phyloP scores from a whole-genome alignment of 2,797 vertebrate species.

The Chelon labrosus region DNA sequence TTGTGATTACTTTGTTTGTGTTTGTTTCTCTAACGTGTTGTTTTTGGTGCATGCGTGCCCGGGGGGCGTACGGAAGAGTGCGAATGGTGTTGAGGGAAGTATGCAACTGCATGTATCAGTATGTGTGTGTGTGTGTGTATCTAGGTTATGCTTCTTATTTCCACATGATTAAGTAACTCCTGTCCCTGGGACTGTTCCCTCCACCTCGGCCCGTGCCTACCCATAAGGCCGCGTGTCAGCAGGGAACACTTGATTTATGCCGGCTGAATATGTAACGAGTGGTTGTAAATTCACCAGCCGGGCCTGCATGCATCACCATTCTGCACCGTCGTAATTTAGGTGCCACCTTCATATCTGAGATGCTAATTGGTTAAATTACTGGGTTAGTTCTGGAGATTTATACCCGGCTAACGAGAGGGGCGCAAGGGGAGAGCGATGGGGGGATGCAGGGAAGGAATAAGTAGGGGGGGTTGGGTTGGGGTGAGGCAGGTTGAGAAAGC shows the following conservation, averaged over 20 bases:
- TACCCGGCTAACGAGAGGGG: constrained; percentile 82
- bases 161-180: constrained; percentile 86
- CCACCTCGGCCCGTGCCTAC: constrained; percentile 77
- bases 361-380: constrained; percentile 93
- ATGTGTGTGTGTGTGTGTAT: constrained; percentile 39
- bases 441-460: constrained; percentile 33
- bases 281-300: constrained; percentile 91
- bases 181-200: constrained; percentile 85
- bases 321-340: constrained; percentile 87
- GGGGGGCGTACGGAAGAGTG: neutral
- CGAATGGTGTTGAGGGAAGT: constrained; percentile 7
- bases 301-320: constrained; percentile 78
- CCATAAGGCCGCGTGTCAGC: constrained; percentile 77
- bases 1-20: constrained; percentile 33
- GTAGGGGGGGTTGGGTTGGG: constrained; percentile 3
- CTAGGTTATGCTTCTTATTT: constrained; percentile 74
- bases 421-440: constrained; percentile 18
- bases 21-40: constrained; percentile 36
- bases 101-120: constrained; percentile 12
- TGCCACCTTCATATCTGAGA: constrained; percentile 86
- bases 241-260: constrained; percentile 80
- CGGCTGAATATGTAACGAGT: constrained; percentile 93
- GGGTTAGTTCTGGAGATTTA: constrained; percentile 89
- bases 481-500: constrained; percentile 21
- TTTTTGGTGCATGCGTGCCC: neutral